A percentile compares a stretch with the other conserved stretches of the same genome.
These are phyloP conservation scores for Sapajus apella DNA, from an alignment of 2,113 vertebrate species.

Conservation along the genomic window DNA sequence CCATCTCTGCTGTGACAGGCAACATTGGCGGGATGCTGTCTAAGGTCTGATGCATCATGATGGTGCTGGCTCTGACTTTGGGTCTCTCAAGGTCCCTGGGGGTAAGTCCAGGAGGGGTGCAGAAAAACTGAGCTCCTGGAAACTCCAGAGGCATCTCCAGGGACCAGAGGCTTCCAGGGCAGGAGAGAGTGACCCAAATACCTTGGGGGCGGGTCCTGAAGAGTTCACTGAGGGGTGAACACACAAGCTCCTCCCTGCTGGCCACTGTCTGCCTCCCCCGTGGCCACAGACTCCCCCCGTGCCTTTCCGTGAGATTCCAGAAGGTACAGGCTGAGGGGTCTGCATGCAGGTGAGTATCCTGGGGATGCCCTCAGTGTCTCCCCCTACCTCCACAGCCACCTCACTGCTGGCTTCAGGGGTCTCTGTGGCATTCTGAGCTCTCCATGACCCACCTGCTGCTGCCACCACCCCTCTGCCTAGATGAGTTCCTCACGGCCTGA, in stretches of 20 bases:
- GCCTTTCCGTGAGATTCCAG: background rate
- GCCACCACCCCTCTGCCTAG: rapidly evolving
- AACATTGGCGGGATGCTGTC: background rate
- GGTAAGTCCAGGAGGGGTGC: background rate
- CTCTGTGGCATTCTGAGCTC: background rate
- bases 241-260: background rate
- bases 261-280: background rate
- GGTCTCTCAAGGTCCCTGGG: background rate
- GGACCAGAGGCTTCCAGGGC: background rate
- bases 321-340: background rate
- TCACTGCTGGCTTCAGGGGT: background rate
- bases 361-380: background rate
- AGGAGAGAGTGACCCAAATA: background rate
- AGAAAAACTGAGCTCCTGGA: background rate
- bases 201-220: background rate
- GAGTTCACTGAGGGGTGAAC: background rate
- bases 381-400: background rate
- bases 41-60: background rate
- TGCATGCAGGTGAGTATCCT: background rate
- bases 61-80: background rate
- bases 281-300: rapidly evolving
- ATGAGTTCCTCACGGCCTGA: background rate
- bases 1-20: background rate
- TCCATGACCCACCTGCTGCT: background rate
- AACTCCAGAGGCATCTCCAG: background rate